Evolutionary conservation across 2,113 vertebrate species (phyloP).

Genomic region (Perca fluviatilis): DNA sequence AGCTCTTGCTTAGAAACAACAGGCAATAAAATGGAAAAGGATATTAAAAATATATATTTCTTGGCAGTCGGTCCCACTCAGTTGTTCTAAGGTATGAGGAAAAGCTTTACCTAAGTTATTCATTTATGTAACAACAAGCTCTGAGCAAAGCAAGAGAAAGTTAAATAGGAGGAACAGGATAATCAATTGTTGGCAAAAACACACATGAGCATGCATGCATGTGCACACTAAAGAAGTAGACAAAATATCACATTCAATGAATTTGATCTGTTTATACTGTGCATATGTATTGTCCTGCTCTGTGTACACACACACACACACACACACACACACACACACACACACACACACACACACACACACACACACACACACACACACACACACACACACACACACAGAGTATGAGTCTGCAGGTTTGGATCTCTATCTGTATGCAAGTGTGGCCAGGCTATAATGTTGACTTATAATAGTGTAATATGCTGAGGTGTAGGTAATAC

Average conservation of each 20-base stretch:
- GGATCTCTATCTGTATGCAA: conserved; percentile 19
- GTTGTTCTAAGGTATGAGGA: neutral
- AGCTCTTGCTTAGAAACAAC: conserved; percentile 2
- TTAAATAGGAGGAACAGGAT: conserved; percentile 7
- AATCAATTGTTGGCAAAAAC: conserved; percentile 33
- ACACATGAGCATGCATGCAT: neutral
- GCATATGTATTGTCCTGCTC: neutral
- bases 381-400: neutral
- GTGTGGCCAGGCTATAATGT: conserved; percentile 26
- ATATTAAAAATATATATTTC: neutral
- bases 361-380: neutral
- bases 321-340: neutral
- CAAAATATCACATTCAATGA: no score
- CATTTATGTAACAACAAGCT: conserved; percentile 9
- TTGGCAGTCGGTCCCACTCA: neutral
- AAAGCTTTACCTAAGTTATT: neutral
- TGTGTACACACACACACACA: neutral
- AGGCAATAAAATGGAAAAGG: neutral
- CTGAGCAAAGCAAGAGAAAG: neutral
- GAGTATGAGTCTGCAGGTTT: neutral
- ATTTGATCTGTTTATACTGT: neutral
- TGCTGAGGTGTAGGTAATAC: conserved; percentile 39
- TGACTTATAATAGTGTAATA: conserved; percentile 51
- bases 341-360: neutral
- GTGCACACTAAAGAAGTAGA: neutral